phyloP scores from a whole-genome alignment of 2,113 vertebrate species.

The Erythrocercus mccallii region DNA sequence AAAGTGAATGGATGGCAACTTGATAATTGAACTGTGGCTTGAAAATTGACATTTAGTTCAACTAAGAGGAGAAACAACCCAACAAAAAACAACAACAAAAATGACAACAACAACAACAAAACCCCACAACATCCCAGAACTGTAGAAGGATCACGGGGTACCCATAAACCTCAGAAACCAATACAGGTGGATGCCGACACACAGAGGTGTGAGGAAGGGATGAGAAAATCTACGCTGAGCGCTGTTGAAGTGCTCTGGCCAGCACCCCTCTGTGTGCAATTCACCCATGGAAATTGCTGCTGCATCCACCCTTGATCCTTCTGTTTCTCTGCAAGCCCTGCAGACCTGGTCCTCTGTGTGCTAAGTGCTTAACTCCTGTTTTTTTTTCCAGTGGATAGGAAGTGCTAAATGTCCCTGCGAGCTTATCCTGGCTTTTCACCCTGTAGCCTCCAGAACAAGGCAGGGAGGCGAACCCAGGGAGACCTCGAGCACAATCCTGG shows the following conservation, averaged over 20 bases:
- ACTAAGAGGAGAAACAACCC: neutral
- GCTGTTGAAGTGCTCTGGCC: neutral
- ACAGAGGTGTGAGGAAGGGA: neutral
- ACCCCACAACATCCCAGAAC: neutral
- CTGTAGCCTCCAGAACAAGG: fast-evolving
- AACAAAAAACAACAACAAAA: neutral
- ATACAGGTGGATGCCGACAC: neutral
- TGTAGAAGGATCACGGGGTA: neutral
- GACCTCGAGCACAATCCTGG: neutral
- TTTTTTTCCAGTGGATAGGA: neutral
- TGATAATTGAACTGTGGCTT: neutral
- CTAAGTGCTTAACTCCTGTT: neutral
- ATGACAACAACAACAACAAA: neutral
- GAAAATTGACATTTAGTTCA: neutral
- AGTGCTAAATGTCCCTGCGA: neutral
- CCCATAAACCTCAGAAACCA: neutral
- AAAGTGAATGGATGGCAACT: neutral
- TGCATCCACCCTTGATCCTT: neutral
- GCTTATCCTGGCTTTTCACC: neutral
- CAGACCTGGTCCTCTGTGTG: fast-evolving
- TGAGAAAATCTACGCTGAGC: neutral
- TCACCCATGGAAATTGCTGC: neutral
- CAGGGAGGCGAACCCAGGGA: neutral
- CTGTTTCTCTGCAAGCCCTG: neutral
- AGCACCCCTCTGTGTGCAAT: neutral